Evolutionary conservation across 2,888 invertebrate species (phyloP).

Genomic region (Dorcus parallelipipedus): DNA sequence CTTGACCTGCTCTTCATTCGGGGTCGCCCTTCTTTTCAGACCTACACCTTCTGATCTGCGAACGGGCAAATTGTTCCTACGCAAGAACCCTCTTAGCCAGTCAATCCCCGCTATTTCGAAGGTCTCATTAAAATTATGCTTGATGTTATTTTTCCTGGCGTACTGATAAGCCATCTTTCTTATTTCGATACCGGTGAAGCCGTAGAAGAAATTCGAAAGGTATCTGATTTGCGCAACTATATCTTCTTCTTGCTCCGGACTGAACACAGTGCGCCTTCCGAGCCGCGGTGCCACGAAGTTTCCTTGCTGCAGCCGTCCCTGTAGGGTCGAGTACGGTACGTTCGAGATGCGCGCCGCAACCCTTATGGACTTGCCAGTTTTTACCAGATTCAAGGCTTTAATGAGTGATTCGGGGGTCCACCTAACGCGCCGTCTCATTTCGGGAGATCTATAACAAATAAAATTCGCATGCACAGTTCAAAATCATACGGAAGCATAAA

Average conservation of each 20-base stretch:
- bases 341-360: not conserved
- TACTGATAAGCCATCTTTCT: constrained; percentile 54
- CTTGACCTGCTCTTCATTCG: constrained; percentile 5
- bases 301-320: not conserved
- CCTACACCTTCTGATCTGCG: constrained; percentile 4
- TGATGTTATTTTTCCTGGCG: constrained; percentile 44
- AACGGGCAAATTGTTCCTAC: constrained; percentile 41
- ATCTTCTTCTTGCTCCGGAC: constrained; percentile 18
- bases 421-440: too few relatives aligned
- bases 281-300: not conserved
- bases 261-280: constrained; percentile 1
- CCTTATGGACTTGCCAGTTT: not conserved
- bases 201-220: constrained; percentile 24
- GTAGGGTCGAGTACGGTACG: not conserved
- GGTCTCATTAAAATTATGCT: constrained; percentile 5
- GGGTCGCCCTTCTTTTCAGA: not conserved
- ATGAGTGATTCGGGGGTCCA: too few relatives aligned
- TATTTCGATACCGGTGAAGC: constrained; percentile 38
- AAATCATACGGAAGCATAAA: too few relatives aligned
- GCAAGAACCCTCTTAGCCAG: constrained; percentile 54
- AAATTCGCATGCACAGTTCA: too few relatives aligned
- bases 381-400: too few relatives aligned
- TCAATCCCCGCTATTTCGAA: constrained; percentile 53
- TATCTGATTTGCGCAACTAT: constrained; percentile 21
- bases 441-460: too few relatives aligned